A percentile compares a stretch with the other conserved stretches of the same genome.
Conservation (phyloP, 2,888 invertebrate species). For the Lacanobia wlatinum region DNA sequence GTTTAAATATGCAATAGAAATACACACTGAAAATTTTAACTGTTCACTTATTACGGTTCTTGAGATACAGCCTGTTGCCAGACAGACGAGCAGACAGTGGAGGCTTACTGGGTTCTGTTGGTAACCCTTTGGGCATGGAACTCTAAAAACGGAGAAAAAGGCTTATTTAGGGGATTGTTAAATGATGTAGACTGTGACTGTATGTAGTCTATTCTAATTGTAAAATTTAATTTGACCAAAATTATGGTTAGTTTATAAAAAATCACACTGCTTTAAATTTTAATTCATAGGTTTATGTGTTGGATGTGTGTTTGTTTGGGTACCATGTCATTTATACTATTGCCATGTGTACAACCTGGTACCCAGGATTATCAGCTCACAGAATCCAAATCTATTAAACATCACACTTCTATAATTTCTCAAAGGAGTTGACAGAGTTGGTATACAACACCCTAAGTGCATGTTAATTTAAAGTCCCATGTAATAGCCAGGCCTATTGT, state of each 20-base stretch:
- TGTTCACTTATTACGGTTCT: too few relatives aligned
- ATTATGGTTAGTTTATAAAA: neutral
- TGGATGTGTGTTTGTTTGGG: too few relatives aligned
- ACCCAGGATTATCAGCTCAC: too few relatives aligned
- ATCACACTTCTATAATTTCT: neutral
- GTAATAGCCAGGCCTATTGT: neutral
- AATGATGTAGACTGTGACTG: neutral
- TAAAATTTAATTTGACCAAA: neutral
- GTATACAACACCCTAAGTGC: neutral
- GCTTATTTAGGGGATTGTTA: neutral
- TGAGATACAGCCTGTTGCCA: too few relatives aligned
- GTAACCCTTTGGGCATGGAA: too few relatives aligned
- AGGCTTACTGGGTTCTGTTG: too few relatives aligned
- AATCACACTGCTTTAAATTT: neutral
- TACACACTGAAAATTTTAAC: too few relatives aligned
- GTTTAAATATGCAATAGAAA: too few relatives aligned
- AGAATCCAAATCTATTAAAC: neutral
- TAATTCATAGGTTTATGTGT: neutral
- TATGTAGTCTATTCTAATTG: neutral
- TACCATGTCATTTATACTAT: too few relatives aligned
- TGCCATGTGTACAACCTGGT: too few relatives aligned
- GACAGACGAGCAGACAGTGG: too few relatives aligned
- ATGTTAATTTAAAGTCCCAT: neutral
- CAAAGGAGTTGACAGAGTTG: neutral
- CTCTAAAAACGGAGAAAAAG: constrained; percentile 3